phyloP scores from a whole-genome alignment of 2,113 vertebrate species.

The Centropus bengalensis region DNA sequence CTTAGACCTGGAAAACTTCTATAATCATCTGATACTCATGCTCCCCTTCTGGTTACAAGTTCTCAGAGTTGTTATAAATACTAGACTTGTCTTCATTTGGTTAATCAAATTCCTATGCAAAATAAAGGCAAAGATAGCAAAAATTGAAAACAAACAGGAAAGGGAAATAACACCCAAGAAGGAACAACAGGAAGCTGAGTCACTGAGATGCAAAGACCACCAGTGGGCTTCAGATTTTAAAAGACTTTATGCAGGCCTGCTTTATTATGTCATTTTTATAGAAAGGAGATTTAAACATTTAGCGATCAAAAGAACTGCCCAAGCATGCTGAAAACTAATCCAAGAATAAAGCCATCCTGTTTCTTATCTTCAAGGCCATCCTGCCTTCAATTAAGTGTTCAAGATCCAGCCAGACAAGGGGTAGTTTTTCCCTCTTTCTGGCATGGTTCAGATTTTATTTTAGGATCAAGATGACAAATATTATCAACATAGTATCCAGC shows the following conservation, averaged over 20 bases:
- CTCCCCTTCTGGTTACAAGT: neutral
- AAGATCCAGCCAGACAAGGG: neutral
- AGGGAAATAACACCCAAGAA: neutral
- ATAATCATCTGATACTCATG: neutral
- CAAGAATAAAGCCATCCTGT: neutral
- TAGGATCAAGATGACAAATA: neutral
- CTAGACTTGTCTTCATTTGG: neutral
- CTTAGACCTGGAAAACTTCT: neutral
- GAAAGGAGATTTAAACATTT: neutral
- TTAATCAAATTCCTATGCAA: neutral
- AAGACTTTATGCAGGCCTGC: neutral
- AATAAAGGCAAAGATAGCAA: neutral
- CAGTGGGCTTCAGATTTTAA: neutral
- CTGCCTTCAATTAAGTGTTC: neutral
- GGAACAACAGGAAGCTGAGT: neutral
- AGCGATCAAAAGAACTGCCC: neutral
- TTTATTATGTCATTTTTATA: neutral
- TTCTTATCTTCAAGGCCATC: neutral
- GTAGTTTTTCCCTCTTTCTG: neutral
- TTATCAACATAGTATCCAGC: neutral
- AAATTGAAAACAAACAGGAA: neutral
- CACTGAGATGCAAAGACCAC: neutral
- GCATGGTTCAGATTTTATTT: neutral
- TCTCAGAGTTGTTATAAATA: neutral
- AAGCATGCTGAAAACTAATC: neutral